Evolutionary conservation across 2,113 vertebrate genomes (phyloP).

Genomic region (Geococcyx californianus): DNA sequence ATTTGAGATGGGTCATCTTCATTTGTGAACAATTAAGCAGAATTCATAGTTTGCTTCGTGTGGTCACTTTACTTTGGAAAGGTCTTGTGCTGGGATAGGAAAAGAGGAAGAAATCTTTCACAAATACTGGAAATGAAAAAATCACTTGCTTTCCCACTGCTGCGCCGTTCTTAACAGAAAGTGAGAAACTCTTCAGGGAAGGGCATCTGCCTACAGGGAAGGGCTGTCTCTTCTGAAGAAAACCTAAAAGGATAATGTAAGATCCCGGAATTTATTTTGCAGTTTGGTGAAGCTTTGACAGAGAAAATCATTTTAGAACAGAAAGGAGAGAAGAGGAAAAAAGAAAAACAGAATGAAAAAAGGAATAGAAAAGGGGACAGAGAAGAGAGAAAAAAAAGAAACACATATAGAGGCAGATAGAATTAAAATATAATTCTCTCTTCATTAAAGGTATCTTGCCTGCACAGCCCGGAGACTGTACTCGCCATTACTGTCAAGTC

Average conservation of each 20-base stretch:
- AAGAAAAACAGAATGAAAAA: neutral
- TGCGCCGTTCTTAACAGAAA: neutral
- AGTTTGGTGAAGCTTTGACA: neutral
- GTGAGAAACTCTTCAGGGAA: neutral
- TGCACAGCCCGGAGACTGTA: neutral
- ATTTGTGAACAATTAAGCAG: neutral
- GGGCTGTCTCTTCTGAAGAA: neutral
- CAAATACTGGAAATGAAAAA: neutral
- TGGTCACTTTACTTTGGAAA: slow-evolving; percentile 7
- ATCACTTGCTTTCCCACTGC: neutral
- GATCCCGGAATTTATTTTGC: neutral
- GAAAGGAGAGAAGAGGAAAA: neutral
- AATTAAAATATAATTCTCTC: neutral
- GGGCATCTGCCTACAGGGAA: neutral
- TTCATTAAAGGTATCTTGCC: neutral
- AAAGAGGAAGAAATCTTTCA: neutral
- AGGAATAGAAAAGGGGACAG: neutral
- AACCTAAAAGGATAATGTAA: neutral
- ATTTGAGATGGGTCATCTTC: neutral
- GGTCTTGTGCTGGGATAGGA: neutral
- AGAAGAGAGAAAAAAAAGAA: no score
- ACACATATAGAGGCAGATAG: neutral
- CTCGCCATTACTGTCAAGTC: neutral
- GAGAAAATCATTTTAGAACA: neutral
- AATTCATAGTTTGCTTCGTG: neutral